Conservation (phyloP, 2,888 invertebrate genomes). For the Plagiodera versicolora region DNA sequence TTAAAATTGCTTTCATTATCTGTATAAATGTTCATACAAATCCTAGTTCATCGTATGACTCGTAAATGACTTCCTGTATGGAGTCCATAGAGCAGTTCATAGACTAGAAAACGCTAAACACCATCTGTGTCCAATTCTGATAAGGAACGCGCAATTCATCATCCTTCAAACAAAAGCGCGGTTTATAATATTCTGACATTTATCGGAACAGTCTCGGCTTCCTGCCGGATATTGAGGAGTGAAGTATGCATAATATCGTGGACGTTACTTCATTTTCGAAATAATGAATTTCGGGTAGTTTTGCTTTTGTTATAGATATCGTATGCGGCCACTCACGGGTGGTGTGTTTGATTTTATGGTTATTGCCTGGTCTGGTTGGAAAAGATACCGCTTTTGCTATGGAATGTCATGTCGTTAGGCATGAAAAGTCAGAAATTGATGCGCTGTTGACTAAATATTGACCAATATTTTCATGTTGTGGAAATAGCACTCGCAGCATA, state of each 20-base stretch:
- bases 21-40: too few relatives aligned
- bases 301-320: slow-evolving; percentile 19
- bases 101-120: not conserved
- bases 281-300: slow-evolving; percentile 11
- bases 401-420: too few relatives aligned
- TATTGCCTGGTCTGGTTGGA: not conserved
- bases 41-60: too few relatives aligned
- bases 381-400: not conserved
- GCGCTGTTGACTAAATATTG: too few relatives aligned
- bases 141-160: slow-evolving; percentile 15
- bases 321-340: slow-evolving; percentile 1
- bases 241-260: slow-evolving; percentile 27
- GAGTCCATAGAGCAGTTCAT: too few relatives aligned
- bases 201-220: slow-evolving; percentile 24
- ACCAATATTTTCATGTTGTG: too few relatives aligned
- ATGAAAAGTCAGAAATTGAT: too few relatives aligned
- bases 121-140: slow-evolving; percentile 16
- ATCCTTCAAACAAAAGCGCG: slow-evolving; percentile 21
- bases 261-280: slow-evolving; percentile 14
- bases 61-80: too few relatives aligned
- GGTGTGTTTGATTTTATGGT: not conserved
- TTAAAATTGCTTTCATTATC: too few relatives aligned
- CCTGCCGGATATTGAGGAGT: slow-evolving; percentile 19
- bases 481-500: too few relatives aligned
- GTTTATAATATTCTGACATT: slow-evolving; percentile 24